phyloP scores from a whole-genome alignment of 2,113 vertebrate species.

The Thamnophis sirtalis region DNA sequence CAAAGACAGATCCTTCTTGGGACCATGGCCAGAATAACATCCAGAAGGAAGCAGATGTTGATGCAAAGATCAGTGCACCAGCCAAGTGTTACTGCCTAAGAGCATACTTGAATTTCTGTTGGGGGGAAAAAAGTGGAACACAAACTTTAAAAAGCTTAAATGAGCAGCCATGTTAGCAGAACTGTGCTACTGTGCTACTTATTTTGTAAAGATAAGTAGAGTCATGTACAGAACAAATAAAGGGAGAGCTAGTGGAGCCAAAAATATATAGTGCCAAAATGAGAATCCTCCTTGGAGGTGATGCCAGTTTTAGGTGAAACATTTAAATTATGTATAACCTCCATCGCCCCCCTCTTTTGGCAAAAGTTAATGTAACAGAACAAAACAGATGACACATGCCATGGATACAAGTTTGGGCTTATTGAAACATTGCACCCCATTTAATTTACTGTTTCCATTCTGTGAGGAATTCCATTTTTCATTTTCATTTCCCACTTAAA shows the following conservation, averaged over 20 bases:
- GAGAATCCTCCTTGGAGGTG: constrained; percentile 15
- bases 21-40: neutral
- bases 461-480: constrained; percentile 1
- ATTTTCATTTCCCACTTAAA: neutral
- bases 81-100: neutral
- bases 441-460: neutral
- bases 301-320: neutral
- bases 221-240: neutral
- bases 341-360: neutral
- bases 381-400: constrained; percentile 17
- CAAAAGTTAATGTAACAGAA: neutral
- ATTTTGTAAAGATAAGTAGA: neutral
- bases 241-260: neutral
- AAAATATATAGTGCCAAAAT: neutral
- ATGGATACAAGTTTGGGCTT: constrained; percentile 11
- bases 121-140: neutral
- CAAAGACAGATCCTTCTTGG: neutral
- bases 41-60: neutral
- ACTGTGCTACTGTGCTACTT: neutral
- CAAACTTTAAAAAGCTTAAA: neutral
- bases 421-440: neutral
- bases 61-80: neutral
- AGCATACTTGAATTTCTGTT: neutral
- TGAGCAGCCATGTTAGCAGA: neutral
- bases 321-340: neutral